Percentiles rank a stretch among this genome's conserved stretches.
Evolutionary conservation across 2,113 vertebrate genomes (phyloP).

Genomic region (Nymphicus hollandicus): DNA sequence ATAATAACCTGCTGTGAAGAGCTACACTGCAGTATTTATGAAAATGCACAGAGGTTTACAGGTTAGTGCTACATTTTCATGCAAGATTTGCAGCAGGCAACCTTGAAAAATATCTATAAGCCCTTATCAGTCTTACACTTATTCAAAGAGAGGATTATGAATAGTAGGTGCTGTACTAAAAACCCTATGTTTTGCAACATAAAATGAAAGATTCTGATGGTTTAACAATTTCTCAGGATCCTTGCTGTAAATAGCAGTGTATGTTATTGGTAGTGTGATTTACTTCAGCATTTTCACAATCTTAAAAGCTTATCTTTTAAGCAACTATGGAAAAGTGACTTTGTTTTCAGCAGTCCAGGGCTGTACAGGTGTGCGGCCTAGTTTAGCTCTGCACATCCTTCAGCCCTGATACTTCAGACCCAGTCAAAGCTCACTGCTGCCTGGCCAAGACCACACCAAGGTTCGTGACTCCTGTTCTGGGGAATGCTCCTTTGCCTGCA

Average conservation of each 20-base stretch:
- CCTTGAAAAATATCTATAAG: background rate
- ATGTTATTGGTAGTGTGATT: background rate
- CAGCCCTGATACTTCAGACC: background rate
- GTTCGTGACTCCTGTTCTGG: background rate
- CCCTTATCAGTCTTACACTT: background rate
- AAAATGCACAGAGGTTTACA: background rate
- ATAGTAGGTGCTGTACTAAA: background rate
- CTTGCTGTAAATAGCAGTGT: background rate
- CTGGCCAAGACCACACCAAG: background rate
- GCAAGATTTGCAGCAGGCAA: background rate
- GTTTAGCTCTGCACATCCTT: background rate
- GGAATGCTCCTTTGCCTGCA: background rate
- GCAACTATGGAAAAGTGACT: background rate
- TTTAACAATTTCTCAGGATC: background rate
- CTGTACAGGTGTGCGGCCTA: accelerated
- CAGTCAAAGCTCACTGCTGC: background rate
- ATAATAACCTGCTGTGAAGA: background rate
- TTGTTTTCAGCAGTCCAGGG: background rate
- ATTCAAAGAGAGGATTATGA: background rate
- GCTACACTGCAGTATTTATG: background rate
- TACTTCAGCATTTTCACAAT: background rate
- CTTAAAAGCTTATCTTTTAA: background rate
- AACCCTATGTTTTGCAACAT: background rate
- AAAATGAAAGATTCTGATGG: background rate
- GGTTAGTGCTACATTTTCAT: background rate